phyloP scores from a whole-genome alignment of 2,888 invertebrate genomes.

The Drosophila cracens region DNA sequence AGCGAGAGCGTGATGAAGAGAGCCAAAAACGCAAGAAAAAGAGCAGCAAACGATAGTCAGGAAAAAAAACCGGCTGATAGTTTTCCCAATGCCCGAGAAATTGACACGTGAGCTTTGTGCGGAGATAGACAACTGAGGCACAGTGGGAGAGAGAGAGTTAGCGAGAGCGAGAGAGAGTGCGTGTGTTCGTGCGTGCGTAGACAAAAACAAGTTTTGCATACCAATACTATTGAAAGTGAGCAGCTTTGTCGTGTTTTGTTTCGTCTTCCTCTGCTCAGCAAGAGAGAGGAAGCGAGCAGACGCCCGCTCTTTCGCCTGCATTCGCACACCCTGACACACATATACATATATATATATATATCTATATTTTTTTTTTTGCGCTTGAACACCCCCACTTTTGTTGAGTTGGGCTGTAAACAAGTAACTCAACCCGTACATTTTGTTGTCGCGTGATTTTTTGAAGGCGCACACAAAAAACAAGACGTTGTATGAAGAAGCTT shows the following conservation, averaged over 20 bases:
- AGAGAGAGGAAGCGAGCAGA: constrained; percentile 1
- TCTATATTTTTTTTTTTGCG: constrained; percentile 4
- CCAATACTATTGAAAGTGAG: constrained; percentile 48
- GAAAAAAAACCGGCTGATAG: constrained; percentile 62
- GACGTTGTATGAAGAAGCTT: constrained; percentile 20
- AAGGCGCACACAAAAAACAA: constrained; percentile 17
- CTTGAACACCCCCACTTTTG: constrained; percentile 29
- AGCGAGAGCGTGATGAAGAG: constrained; percentile 11
- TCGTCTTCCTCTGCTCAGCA: constrained; percentile 14
- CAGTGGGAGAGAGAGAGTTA: constrained; percentile 9
- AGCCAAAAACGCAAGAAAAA: constrained; percentile 1
- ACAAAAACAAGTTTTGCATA: constrained; percentile 57
- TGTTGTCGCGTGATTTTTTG: constrained; percentile 51
- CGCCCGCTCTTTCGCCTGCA: constrained; percentile 35
- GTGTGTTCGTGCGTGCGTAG: constrained; percentile 37
- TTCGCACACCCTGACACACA: constrained; percentile 43
- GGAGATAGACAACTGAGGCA: constrained; percentile 9
- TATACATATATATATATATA: neutral
- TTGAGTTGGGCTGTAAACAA: constrained; percentile 27
- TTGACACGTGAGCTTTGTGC: constrained; percentile 60
- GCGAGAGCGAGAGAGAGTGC: constrained; percentile 17
- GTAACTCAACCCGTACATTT: constrained; percentile 34
- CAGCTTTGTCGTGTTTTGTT: constrained; percentile 51
- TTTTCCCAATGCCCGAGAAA: constrained; percentile 41
- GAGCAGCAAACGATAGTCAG: constrained; percentile 9